Evolutionary conservation across 2,888 invertebrate genomes (phyloP), one percentile per base, ranked within the genome.

Genomic region (Steinernema carpocapsae): DNA sequence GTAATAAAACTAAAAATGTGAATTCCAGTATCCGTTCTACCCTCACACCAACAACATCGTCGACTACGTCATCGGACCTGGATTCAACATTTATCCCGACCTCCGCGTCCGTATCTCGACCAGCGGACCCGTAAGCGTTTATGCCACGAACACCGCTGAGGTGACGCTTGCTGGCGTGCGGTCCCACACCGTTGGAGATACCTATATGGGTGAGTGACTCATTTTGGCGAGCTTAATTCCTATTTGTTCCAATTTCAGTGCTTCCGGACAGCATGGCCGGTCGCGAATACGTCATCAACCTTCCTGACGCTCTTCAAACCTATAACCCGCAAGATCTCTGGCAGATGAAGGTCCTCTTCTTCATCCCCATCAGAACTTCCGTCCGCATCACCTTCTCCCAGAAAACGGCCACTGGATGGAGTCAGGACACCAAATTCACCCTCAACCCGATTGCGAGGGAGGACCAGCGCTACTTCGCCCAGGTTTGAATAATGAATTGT

Each of bases 201-300:
- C 64, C 32, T 64, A 64, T 17, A 26, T 64, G 29, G 64, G 64
- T 64, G 32, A 26, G 56, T 51, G 12, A n/a, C 10, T 17, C 51
- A 6, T 6, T 17, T 19, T 10, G 14, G 19, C 10, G 51, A n/a
- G 19, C 14, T 10, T 12, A 51, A 51, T 12, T 51, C 51, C 12
- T 10, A 14, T 43, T 43, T 43, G 7, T 19, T 19, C 6, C 51
- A 12, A 6, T 32, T 72, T 72, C 51, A 74, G 74, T 74, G 51
- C 72, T 74, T 12, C 74, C 74, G 7, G 46, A 64, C 51, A 48
- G 71, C 3, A 74, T 74, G 71, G 74, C 74, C 52, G 71, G 56
- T 19, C 12, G 22, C 19, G 26, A 74, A 19, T 74, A 46, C 43
- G 72, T 71, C 12, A 52, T 74, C 17, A 46, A 43, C 0, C 56